A percentile compares a stretch with the other conserved stretches of the same genome.
Conservation (phyloP, 2,888 invertebrate species). For the Agriopis aurantiaria region DNA sequence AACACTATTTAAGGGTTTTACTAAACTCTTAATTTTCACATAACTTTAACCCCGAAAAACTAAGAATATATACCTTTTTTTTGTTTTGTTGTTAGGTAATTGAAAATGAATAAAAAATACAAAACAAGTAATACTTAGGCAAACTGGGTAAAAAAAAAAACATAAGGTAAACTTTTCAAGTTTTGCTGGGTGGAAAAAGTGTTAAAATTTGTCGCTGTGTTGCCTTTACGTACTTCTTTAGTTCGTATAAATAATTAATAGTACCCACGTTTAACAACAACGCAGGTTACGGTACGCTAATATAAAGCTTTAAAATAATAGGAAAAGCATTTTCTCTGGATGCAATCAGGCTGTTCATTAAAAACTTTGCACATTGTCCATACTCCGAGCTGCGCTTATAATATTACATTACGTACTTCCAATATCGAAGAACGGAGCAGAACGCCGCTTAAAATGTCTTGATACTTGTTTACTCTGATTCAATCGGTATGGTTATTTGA, state of each 20-base stretch:
- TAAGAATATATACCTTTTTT: neutral
- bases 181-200: too few species aligned
- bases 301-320: conserved; percentile 20
- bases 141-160: too few species aligned
- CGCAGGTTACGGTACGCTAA: neutral
- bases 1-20: too few species aligned
- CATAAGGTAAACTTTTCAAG: too few species aligned
- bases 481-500: neutral
- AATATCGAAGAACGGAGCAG: conserved; percentile 31
- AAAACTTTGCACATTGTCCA: conserved; percentile 40
- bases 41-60: too few species aligned
- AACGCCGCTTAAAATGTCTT: conserved; percentile 22
- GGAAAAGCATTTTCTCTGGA: conserved; percentile 16
- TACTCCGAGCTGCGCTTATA: conserved; percentile 39
- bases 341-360: conserved; percentile 31
- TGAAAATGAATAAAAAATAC: too few species aligned
- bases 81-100: neutral
- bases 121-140: too few species aligned
- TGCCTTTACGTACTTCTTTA: too few species aligned
- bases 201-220: too few species aligned
- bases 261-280: neutral
- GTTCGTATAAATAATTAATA: neutral
- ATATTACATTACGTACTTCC: conserved; percentile 53
- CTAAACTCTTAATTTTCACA: too few species aligned
- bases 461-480: conserved; percentile 24